Percentiles rank a stretch among this genome's conserved stretches.
These are phyloP conservation scores for Aphelenchoides besseyi DNA, from an alignment of 1,140 invertebrate species.

Conservation along the genomic window DNA sequence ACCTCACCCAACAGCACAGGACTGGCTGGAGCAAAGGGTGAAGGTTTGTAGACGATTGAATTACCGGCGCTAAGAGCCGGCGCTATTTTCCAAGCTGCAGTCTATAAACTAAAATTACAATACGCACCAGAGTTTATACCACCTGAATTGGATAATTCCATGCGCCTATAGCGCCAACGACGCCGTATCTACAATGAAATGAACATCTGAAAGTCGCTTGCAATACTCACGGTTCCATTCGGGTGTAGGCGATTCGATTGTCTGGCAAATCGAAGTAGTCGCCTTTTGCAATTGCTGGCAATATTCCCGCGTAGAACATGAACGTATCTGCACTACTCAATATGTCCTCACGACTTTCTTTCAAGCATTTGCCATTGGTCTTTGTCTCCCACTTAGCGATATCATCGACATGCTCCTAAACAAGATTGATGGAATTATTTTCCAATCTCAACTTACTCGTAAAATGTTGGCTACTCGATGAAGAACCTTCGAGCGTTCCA, in stretches of 20 bases:
- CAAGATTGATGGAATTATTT: background rate
- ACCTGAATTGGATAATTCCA: slow-evolving; percentile 68
- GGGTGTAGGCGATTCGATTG: slow-evolving; percentile 15
- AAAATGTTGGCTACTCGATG: slow-evolving; percentile 44
- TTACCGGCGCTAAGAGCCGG: slow-evolving; percentile 65
- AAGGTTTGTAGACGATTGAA: slow-evolving; percentile 68
- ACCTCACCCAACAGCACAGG: slow-evolving; percentile 67
- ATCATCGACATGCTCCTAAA: slow-evolving; percentile 42
- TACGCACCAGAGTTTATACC: background rate
- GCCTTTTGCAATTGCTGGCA: slow-evolving; percentile 46
- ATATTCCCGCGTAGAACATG: slow-evolving; percentile 49
- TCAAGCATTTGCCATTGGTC: slow-evolving; percentile 52
- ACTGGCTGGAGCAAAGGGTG: slow-evolving; percentile 67
- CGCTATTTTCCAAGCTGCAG: slow-evolving; percentile 64
- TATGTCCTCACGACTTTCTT: slow-evolving; percentile 36
- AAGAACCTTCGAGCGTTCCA: slow-evolving; percentile 48
- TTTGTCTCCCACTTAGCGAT: slow-evolving; percentile 45
- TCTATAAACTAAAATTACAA: slow-evolving; percentile 63
- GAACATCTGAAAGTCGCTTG: slow-evolving; percentile 63
- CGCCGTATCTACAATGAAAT: slow-evolving; percentile 55
- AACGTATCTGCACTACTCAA: background rate
- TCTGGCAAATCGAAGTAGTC: slow-evolving; percentile 11
- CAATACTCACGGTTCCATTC: slow-evolving; percentile 66
- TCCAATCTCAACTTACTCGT: slow-evolving; percentile 10
- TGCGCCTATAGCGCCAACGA: slow-evolving; percentile 67